A percentile compares a stretch with the other conserved stretches of the same genome.
These are phyloP conservation scores for Uloborus diversus DNA, from an alignment of 1,140 invertebrate species.

Conservation along the genomic window DNA sequence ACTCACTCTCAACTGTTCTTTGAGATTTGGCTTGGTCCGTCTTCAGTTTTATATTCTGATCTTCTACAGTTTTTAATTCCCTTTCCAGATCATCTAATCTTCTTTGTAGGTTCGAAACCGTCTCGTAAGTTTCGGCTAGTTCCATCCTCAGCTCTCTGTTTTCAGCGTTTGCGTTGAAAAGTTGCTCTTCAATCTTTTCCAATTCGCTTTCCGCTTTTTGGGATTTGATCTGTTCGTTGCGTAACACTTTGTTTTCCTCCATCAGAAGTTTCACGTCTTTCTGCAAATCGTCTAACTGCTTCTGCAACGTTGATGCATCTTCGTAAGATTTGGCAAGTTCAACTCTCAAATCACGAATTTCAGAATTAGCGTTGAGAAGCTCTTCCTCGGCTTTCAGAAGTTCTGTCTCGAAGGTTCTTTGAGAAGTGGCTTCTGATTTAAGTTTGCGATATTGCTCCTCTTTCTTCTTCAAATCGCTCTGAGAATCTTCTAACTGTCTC, in stretches of 20 bases:
- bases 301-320: slow-evolving; percentile 58
- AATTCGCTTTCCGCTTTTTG: slow-evolving; percentile 47
- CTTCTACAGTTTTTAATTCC: slow-evolving; percentile 46
- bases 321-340: slow-evolving; percentile 61
- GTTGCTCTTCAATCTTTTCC: slow-evolving; percentile 48
- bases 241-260: slow-evolving; percentile 48
- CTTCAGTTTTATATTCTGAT: slow-evolving; percentile 48
- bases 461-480: slow-evolving; percentile 45
- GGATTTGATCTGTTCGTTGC: slow-evolving; percentile 35
- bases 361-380: slow-evolving; percentile 50
- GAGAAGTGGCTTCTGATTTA: slow-evolving; percentile 44
- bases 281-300: slow-evolving; percentile 57
- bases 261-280: slow-evolving; percentile 41
- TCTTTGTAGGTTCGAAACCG: slow-evolving; percentile 46
- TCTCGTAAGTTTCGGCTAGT: slow-evolving; percentile 51
- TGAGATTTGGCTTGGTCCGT: slow-evolving; percentile 47
- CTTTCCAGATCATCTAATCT: slow-evolving; percentile 42
- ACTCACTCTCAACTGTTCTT: slow-evolving; percentile 51
- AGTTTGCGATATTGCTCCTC: slow-evolving; percentile 48
- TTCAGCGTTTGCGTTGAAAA: slow-evolving; percentile 45
- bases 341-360: slow-evolving; percentile 56
- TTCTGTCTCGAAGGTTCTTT: slow-evolving; percentile 53
- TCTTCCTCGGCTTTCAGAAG: slow-evolving; percentile 50
- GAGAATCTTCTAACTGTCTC: slow-evolving; percentile 58
- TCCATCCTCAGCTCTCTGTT: slow-evolving; percentile 48